Percentiles rank a stretch among this genome's conserved stretches.
Conservation (phyloP, 2,797 vertebrate species). For the Melanotaenia trifasciata region DNA sequence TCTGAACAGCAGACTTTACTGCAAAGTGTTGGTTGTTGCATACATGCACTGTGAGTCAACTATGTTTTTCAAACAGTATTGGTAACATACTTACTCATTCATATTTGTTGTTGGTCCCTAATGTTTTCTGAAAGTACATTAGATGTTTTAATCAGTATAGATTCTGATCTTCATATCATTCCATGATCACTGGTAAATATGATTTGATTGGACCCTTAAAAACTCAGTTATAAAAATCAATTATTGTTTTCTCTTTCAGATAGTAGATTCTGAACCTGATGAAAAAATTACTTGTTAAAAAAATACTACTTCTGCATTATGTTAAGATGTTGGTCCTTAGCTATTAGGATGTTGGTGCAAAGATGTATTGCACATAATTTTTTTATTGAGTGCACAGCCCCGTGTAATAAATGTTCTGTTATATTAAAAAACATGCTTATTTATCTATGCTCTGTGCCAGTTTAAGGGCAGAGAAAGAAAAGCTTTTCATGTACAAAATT, state of each 20-base stretch:
- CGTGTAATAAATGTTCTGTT: neutral
- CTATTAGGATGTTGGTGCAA: constrained; percentile 9
- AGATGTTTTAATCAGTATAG: neutral
- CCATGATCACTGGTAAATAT: neutral
- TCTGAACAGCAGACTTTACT: constrained; percentile 26
- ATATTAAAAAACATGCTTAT: constrained; percentile 4
- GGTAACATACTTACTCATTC: constrained; percentile 14
- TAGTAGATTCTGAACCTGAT: neutral
- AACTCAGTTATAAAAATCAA: neutral
- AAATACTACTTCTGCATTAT: neutral
- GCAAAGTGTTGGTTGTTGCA: constrained; percentile 20
- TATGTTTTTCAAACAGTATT: constrained; percentile 42
- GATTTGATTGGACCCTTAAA: neutral
- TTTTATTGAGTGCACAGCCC: neutral
- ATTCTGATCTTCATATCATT: constrained; percentile 7
- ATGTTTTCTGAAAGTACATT: neutral
- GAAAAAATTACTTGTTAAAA: neutral
- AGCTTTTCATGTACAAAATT: constrained; percentile 40
- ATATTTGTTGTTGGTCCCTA: constrained; percentile 2
- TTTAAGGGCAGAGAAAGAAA: constrained; percentile 26
- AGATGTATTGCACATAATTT: constrained; percentile 15
- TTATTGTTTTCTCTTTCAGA: neutral
- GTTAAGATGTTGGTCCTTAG: neutral
- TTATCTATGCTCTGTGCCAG: constrained; percentile 43
- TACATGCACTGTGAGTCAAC: constrained; percentile 23